Base-by-base conservation (phyloP, 2,797 vertebrate genomes). In the Natrix natrix region DNA sequence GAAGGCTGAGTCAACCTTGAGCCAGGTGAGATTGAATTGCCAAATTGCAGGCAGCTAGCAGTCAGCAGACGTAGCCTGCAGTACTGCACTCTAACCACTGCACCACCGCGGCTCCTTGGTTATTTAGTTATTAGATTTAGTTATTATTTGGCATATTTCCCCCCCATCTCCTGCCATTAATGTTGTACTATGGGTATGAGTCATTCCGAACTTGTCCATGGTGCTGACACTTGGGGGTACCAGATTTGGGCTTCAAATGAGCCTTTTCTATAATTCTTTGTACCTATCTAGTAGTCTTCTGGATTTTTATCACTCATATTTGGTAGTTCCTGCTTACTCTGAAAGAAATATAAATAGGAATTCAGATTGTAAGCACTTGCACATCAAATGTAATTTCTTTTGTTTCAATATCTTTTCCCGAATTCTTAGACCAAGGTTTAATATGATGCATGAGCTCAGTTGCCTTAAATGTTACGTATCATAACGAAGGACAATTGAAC, bases 381-480 rank as follows among this genome's bases (percentile, higher is more conserved):
- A 43, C 61, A 69, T 26, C n/a, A 78, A n/a, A 57, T 26, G 3
- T 32, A 61, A 22, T 43, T 3, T 74, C 37, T n/a, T 43, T 24
- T 86, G 48, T 86, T 54, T 52, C 24, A 52, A 28, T 86, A 24
- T 10, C 10, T n/a, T 22, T 52, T 52, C 1, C 2, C 52, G n/a
- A 74, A 37, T 74, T 20, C 32, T 74, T 37, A 74, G 32, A 74
- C 1, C 16, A 3, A 3, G 32, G 16, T 74, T 74, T 74, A 74
- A 37, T 32, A 74, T 17, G 69, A 74, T 74, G 69, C 6, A 74
- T 8, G 2, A 74, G 7, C 69, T 14, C n/a, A 74, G 69, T 37
- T 74, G 69, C 16, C 16, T 74, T 54, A 52, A 74, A 48, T 91
- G 93, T 94, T 92, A 56, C 12, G 56, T n/a, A 87, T 83, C 78